Conservation (phyloP, 64 coral and sea anemone genomes). For the Pocillopora damicornis region DNA sequence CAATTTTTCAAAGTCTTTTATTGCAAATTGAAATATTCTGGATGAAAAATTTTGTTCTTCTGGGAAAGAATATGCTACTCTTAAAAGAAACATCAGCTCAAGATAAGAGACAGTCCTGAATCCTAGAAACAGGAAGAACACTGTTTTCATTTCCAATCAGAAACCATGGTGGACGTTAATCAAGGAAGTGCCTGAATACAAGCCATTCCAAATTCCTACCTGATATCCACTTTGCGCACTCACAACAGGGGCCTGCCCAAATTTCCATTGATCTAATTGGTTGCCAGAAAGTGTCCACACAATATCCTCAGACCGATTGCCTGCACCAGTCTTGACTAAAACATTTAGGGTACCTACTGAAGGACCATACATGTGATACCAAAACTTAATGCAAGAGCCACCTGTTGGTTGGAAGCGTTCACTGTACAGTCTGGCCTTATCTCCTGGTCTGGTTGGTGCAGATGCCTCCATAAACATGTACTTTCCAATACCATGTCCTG, state of each 20-base stretch:
- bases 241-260: conserved; percentile 71
- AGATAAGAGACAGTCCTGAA: too few relatives aligned
- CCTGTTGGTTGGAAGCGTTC: conserved; percentile 76
- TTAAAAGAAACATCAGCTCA: too few relatives aligned
- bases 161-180: too few relatives aligned
- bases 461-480: conserved; percentile 90
- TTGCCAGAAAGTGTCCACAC: conserved; percentile 92
- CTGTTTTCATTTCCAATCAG: too few relatives aligned
- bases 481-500: conserved; percentile 68
- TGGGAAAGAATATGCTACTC: too few relatives aligned
- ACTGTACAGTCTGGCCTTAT: conserved; percentile 84
- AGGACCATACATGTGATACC: conserved; percentile 93
- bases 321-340: conserved; percentile 67
- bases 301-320: conserved; percentile 69
- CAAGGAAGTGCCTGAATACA: too few relatives aligned
- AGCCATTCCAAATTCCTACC: conserved; percentile 28
- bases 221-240: conserved; percentile 70
- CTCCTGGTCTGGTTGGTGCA: conserved; percentile 51
- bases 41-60: too few relatives aligned
- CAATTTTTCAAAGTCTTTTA: too few relatives aligned
- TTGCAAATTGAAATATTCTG: too few relatives aligned
- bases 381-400: conserved; percentile 87
- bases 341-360: conserved; percentile 79
- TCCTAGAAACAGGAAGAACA: too few relatives aligned
- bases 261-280: conserved; percentile 67